These are phyloP conservation scores for Etheostoma cragini DNA, from an alignment of 2,113 vertebrate species.

Conservation along the genomic window DNA sequence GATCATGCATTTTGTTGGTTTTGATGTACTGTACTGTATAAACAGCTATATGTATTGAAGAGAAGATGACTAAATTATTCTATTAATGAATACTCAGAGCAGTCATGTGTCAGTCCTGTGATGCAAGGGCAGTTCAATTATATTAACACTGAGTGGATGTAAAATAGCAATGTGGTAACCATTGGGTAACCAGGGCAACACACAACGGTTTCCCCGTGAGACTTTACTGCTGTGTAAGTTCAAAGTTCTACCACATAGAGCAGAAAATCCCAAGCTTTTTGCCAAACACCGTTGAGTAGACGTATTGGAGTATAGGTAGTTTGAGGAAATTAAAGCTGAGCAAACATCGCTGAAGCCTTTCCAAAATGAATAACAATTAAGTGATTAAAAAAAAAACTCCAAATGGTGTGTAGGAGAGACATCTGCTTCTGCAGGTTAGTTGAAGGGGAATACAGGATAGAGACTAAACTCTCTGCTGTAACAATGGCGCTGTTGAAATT, in stretches of 20 bases:
- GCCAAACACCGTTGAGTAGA: constrained; percentile 18
- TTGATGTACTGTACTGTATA: neutral
- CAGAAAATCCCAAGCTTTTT: constrained; percentile 45
- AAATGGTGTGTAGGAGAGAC: constrained; percentile 70
- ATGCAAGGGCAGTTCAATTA: neutral
- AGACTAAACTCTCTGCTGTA: constrained; percentile 24
- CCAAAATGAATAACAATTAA: constrained; percentile 67
- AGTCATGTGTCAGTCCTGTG: neutral
- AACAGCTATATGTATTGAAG: neutral
- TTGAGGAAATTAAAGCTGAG: constrained; percentile 45
- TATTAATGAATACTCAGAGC: neutral
- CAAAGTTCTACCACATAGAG: constrained; percentile 46
- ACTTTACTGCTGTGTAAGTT: constrained; percentile 20
- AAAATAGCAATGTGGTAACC: constrained; percentile 5
- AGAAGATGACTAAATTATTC: neutral
- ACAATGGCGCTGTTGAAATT: constrained; percentile 28
- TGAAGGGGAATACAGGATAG: constrained; percentile 51
- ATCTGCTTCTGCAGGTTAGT: constrained; percentile 64
- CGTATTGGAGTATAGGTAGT: constrained; percentile 34
- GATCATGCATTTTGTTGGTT: neutral
- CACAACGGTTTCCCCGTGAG: constrained; percentile 16
- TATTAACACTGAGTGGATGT: constrained; percentile 3
- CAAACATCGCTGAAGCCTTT: constrained; percentile 57
- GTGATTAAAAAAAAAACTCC: constrained; percentile 37
- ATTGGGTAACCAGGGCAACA: neutral